Base-by-base conservation (phyloP, 1,140 invertebrate genomes). In the Saccostrea glomerata region DNA sequence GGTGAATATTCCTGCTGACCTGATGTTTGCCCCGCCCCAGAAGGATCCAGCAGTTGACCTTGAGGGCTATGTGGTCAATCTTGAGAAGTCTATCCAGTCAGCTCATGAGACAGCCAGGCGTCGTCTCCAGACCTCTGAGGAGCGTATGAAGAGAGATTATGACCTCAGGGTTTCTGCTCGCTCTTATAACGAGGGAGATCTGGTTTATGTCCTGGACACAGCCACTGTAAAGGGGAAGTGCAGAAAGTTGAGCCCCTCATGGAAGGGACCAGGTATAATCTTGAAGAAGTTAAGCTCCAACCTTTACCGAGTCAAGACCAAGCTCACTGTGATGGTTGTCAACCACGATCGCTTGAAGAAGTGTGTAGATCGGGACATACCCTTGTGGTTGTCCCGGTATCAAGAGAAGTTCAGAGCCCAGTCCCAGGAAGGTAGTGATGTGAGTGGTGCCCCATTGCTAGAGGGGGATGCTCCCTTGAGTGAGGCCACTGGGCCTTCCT, bases 221-320 rank as follows among this genome's bases (percentile, higher is more conserved):
- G 85, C 85, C 0, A 66, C 66, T 1, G 40, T 77, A 1, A 86
- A 86, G 40, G 85, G 63, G 9, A 86, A 56, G 12, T 86, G 85
- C n/a, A 30, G 54, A 17, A 86, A 86, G 23, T 15, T 77, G 1
- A 54, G 36, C 3, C 70, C 47, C 0, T 66, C 63, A 0, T 86
- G 85, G 66, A 86, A 77, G 20, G 85, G 85, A 13, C 63, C 85
- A 0, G 63, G 85, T 7, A 55, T 86, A 0, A 77, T 86, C n/a
- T 30, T 77, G 0, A 86, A 77, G 70, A 86, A 86, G 30, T 36
- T 86, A 73, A 30, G 66, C 66, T 23, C 7, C 23, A 23, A 9
- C 9, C 66, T 73, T n/a, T 70, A 70, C n/a, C 66, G 30, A 70
- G 55, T 17, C 15, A 25, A 20, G 20, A 86, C 85, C 63, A 23